Evolutionary conservation across 2,797 vertebrate species (phyloP).

Genomic region (Gastrophryne carolinensis): DNA sequence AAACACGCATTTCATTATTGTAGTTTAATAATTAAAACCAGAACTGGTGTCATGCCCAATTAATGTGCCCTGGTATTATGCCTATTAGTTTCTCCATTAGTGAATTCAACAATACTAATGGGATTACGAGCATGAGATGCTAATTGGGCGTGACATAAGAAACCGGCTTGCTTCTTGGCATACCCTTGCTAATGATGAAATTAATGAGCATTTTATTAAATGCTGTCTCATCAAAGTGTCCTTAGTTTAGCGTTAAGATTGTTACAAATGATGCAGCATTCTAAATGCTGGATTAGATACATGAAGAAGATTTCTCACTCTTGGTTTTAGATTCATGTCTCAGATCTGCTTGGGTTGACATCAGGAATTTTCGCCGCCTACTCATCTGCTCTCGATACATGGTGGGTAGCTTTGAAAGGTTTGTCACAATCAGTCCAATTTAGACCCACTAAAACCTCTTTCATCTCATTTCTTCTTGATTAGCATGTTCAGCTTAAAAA

Average conservation of each 20-base stretch:
- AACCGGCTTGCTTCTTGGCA: conserved; percentile 93
- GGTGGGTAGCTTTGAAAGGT: too few relatives aligned
- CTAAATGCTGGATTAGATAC: conserved; percentile 70
- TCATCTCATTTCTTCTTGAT: too few relatives aligned
- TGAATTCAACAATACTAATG: conserved; percentile 99
- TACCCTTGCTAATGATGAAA: conserved; percentile 87
- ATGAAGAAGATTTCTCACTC: conserved; percentile 65
- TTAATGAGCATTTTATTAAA: conserved; percentile 94
- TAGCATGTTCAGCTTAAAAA: too few relatives aligned
- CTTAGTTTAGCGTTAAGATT: conserved; percentile 84
- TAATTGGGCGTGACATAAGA: conserved; percentile 99
- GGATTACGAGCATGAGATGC: conserved; percentile 96
- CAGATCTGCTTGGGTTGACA: not conserved
- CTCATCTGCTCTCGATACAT: too few relatives aligned
- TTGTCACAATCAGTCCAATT: too few relatives aligned
- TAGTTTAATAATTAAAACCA: conserved; percentile 99
- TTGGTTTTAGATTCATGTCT: conserved; percentile 54
- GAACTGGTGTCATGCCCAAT: conserved; percentile 98
- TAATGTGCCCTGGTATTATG: conserved; percentile 96
- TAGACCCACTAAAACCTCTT: too few relatives aligned
- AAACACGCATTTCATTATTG: conserved; percentile 93
- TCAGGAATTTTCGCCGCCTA: not conserved
- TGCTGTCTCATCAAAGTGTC: conserved; percentile 86
- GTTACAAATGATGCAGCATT: conserved; percentile 79
- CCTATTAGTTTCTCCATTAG: conserved; percentile 99